Evolutionary conservation across 2,888 invertebrate genomes (phyloP).

Genomic region (Pollenia griseotomentosa): DNA sequence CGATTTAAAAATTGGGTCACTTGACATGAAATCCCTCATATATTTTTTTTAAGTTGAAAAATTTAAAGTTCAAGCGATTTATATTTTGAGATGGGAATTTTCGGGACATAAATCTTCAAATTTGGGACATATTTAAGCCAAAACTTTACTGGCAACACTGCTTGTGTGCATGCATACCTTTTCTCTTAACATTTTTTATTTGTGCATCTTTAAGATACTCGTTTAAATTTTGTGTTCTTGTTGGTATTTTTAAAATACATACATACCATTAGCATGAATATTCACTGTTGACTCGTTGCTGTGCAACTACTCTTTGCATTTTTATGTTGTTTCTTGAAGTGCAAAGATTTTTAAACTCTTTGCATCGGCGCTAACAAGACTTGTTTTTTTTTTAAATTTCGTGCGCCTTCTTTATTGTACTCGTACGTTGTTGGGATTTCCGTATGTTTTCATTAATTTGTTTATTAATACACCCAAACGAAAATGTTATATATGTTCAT

Average conservation of each 20-base stretch:
- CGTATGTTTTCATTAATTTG: slow-evolving; percentile 34
- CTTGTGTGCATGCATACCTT: slow-evolving; percentile 12
- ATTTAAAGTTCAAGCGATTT: too few relatives aligned
- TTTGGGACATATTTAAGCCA: too few relatives aligned
- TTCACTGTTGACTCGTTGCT: slow-evolving; percentile 25
- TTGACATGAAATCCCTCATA: too few relatives aligned
- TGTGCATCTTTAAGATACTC: slow-evolving; percentile 28
- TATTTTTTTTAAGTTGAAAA: too few relatives aligned
- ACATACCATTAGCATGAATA: slow-evolving; percentile 47
- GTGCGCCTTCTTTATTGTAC: slow-evolving; percentile 22
- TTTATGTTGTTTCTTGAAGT: slow-evolving; percentile 3
- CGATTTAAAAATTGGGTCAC: too few relatives aligned
- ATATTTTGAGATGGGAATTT: too few relatives aligned
- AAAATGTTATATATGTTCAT: neutral
- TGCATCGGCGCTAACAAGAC: slow-evolving; percentile 42
- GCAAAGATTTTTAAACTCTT: slow-evolving; percentile 36
- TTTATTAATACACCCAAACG: slow-evolving; percentile 19
- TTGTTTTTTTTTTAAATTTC: neutral
- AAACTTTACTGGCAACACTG: too few relatives aligned
- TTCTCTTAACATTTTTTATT: slow-evolving; percentile 19
- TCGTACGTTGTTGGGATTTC: slow-evolving; percentile 44
- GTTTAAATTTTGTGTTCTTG: neutral
- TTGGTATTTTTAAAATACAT: slow-evolving; percentile 2
- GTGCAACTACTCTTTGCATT: slow-evolving; percentile 19
- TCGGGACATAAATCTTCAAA: too few relatives aligned